Conservation (phyloP, 2,888 invertebrate genomes). For the Himalopsyche japonica region DNA sequence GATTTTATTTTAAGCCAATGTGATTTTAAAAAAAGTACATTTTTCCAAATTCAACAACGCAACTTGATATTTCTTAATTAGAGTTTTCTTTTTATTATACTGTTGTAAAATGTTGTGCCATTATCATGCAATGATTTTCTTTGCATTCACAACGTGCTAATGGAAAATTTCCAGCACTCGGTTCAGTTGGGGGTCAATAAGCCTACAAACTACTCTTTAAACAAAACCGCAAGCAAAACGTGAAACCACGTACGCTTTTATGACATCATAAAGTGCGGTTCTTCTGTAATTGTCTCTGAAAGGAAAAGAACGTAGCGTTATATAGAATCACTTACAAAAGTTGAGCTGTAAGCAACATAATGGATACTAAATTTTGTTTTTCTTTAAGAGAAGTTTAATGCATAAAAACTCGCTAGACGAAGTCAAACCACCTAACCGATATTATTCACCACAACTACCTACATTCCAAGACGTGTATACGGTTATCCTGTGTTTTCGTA, state of each 20-base stretch:
- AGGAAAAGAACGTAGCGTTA: neutral
- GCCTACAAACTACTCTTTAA: neutral
- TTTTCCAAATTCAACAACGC: too few species aligned
- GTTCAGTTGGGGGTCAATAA: neutral
- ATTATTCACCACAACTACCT: too few species aligned
- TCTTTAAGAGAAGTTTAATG: neutral
- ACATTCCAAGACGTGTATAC: too few species aligned
- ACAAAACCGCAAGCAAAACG: constrained; percentile 3
- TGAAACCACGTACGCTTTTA: constrained; percentile 24
- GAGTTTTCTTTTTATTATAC: too few species aligned
- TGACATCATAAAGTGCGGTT: constrained; percentile 30
- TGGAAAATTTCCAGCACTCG: neutral
- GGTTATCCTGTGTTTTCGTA: too few species aligned
- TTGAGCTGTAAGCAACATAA: neutral
- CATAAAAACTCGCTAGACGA: too few species aligned
- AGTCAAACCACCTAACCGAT: too few species aligned
- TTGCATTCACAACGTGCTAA: neutral
- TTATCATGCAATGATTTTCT: too few species aligned
- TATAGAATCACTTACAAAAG: neutral
- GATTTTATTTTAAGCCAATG: too few species aligned
- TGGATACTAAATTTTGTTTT: neutral
- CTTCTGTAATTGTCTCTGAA: constrained; percentile 30
- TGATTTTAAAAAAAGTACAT: too few species aligned
- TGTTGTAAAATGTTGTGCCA: too few species aligned
- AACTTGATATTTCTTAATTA: too few species aligned